These are phyloP conservation scores for Calyptomena viridis DNA, from an alignment of 2,113 vertebrate species.

Conservation along the genomic window DNA sequence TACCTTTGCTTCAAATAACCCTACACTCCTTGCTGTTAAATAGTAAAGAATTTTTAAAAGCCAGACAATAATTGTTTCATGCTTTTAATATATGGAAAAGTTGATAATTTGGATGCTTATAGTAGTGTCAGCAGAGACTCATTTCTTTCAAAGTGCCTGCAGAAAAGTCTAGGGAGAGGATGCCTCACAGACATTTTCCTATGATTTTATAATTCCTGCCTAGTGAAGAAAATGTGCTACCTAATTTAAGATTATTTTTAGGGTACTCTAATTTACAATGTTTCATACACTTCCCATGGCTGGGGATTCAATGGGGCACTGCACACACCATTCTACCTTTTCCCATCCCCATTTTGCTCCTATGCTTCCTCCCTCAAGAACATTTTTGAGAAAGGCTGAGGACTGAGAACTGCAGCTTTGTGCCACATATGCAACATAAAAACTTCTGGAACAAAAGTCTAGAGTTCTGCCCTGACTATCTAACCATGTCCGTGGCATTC, in stretches of 20 bases:
- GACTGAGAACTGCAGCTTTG: background rate
- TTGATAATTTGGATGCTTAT: background rate
- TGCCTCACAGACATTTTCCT: background rate
- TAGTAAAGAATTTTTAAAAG: background rate
- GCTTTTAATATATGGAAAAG: background rate
- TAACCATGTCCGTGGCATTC: background rate
- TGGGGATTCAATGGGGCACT: background rate
- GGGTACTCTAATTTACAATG: background rate
- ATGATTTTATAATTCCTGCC: background rate
- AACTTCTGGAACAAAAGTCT: constrained; percentile 1
- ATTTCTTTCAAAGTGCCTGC: background rate
- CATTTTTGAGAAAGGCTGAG: background rate
- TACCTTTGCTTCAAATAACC: background rate
- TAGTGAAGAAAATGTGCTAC: background rate
- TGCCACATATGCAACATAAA: background rate
- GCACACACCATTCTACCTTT: background rate
- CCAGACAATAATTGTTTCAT: background rate
- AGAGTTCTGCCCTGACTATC: background rate
- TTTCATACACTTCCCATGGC: background rate
- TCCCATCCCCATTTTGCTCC: background rate
- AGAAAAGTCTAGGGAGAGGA: background rate
- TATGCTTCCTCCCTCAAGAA: background rate
- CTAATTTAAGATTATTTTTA: background rate
- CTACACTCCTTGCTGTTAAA: background rate
- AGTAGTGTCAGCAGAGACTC: background rate